Evolutionary conservation across 2,888 invertebrate species (phyloP).

Genomic region (Patella ulyssiponensis): DNA sequence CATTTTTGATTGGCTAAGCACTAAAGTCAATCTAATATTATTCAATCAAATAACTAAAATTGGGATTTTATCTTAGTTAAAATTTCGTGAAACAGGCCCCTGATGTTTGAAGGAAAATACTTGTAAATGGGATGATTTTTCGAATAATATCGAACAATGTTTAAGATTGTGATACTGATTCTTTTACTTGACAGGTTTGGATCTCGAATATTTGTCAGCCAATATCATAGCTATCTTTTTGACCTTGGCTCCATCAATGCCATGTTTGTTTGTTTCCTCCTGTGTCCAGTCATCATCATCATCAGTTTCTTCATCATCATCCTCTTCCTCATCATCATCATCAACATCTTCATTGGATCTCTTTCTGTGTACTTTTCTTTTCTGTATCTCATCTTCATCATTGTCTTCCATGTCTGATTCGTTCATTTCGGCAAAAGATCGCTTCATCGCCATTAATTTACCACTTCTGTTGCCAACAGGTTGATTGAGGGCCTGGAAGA

Average conservation of each 20-base stretch:
- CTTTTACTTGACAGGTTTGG: neutral
- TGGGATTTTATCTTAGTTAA: too few species aligned
- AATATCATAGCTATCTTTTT: neutral
- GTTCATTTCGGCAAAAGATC: constrained; percentile 22
- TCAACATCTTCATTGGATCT: neutral
- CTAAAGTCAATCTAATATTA: too few species aligned
- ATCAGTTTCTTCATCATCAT: neutral
- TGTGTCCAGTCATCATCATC: neutral
- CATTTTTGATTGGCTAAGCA: too few species aligned
- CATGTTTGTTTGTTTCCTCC: neutral
- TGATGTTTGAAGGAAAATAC: too few species aligned
- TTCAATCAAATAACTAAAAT: too few species aligned
- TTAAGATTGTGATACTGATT: too few species aligned
- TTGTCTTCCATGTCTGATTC: constrained; percentile 27
- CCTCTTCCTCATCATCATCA: neutral
- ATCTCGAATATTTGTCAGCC: neutral
- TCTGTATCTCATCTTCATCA: constrained; percentile 29
- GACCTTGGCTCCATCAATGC: neutral
- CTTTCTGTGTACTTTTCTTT: constrained; percentile 23
- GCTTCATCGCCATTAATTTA: neutral
- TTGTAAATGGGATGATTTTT: too few species aligned
- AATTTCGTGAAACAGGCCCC: too few species aligned
- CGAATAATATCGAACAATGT: too few species aligned
- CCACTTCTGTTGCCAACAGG: constrained; percentile 5
- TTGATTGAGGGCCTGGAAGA: neutral